These are phyloP conservation scores for Erythrolamprus reginae DNA, from an alignment of 2,113 vertebrate genomes.

Conservation along the genomic window DNA sequence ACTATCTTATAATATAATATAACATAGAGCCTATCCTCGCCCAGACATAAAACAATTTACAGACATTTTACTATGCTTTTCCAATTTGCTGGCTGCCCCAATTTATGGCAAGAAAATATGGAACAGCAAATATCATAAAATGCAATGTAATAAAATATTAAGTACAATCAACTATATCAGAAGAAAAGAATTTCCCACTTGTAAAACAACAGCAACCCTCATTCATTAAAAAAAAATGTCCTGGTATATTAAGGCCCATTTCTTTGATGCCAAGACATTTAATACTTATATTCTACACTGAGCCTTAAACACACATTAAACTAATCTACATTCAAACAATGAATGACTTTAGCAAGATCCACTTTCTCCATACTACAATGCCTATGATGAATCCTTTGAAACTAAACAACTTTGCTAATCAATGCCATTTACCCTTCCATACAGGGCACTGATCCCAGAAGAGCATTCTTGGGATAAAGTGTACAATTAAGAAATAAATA, in stretches of 20 bases:
- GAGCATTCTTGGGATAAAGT: neutral
- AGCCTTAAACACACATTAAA: neutral
- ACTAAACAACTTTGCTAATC: neutral
- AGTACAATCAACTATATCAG: neutral
- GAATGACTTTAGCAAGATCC: neutral
- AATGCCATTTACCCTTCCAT: neutral
- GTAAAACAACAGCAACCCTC: neutral
- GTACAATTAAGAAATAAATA: neutral
- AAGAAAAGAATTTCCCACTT: neutral
- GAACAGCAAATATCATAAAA: neutral
- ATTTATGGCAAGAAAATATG: neutral
- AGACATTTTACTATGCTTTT: neutral
- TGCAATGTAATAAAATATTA: neutral
- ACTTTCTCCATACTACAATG: neutral
- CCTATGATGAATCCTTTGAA: neutral
- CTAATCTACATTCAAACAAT: neutral
- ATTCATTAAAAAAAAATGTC: neutral
- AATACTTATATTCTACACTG: neutral
- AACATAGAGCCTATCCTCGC: neutral
- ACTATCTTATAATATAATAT: neutral
- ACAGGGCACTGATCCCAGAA: neutral
- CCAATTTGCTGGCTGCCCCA: neutral
- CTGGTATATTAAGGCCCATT: neutral
- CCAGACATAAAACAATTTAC: neutral
- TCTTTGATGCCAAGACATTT: neutral